Conservation (phyloP, 2,113 vertebrate species). For the Tachysurus vachellii region DNA sequence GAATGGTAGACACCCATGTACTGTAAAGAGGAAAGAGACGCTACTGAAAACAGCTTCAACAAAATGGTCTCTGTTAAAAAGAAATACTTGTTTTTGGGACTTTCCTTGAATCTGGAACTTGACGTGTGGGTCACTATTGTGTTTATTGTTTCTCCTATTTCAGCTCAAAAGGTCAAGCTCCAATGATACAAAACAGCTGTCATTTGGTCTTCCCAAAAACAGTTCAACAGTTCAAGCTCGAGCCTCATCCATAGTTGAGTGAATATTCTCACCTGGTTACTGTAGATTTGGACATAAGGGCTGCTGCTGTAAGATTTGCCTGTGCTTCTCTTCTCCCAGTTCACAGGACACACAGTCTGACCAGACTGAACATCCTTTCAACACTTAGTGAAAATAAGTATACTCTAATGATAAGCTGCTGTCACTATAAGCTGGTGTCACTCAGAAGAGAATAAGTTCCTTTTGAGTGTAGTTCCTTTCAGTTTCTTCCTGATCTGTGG, state of each 20-base stretch:
- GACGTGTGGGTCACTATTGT: background rate
- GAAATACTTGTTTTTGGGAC: background rate
- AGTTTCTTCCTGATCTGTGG: background rate
- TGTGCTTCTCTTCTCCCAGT: background rate
- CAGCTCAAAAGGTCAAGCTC: slow-evolving; percentile 4
- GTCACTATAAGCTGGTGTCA: background rate
- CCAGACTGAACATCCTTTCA: background rate
- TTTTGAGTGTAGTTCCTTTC: background rate
- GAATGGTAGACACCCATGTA: background rate
- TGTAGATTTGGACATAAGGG: background rate
- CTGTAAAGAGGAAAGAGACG: background rate
- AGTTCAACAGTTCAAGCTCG: background rate
- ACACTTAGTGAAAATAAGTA: background rate
- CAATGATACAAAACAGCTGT: background rate
- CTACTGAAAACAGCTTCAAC: background rate
- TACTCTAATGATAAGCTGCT: background rate
- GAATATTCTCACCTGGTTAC: background rate
- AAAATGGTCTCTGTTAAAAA: background rate
- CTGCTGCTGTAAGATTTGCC: background rate
- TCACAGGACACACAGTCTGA: background rate
- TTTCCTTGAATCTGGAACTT: background rate
- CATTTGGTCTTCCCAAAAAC: slow-evolving; percentile 1
- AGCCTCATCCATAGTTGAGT: background rate
- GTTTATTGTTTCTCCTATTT: background rate
- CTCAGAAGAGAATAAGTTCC: background rate